Base-by-base conservation (phyloP, 2,888 invertebrate genomes). In the Osmoderma eremita region DNA sequence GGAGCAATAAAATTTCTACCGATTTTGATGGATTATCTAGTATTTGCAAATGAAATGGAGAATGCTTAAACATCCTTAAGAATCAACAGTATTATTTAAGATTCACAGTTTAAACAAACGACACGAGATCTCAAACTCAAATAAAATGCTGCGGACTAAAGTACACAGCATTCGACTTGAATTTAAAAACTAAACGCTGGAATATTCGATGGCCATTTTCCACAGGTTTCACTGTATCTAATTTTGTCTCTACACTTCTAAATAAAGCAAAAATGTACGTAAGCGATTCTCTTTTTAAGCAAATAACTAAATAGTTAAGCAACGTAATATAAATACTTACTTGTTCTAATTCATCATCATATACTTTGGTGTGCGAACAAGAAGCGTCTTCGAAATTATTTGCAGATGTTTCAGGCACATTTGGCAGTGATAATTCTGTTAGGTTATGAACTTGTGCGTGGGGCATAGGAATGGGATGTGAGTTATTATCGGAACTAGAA, bases 371-470 rank as follows among this genome's bases (percentile, higher is more conserved):
- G 72, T 78, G 76, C 77, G 78, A 75, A 30, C 30, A 30, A 74
- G 75, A 75, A 74, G 75, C 75, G 70, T 78, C 78, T 71, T 76
- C 77, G 75, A 76, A 75, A 74, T 76, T 75, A 74, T 75, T 75
- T 73, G 76, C 75, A 73, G 76, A 73, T 74, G 78, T 74, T 73
- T 78, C 75, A 74, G 75, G 76, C 73, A 77, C 76, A 73, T 75
- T 75, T 75, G 77, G 74, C 71, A 75, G 75, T 75, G 75, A 75
- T 72, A 61, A 66, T 67, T 41, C 58, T 71, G 63, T 51, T 67
- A 65, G 69, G 62, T 13, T 50, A 53, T 24, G 53, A 62, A 70
- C 20, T 38, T 49, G 38, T 36, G 62, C 50, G 58, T 58, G 48
- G 30, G 30, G 56, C 53, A 48, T 50, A 45, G 38, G 58, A 39